Percentiles rank a stretch among this genome's conserved stretches.
Evolutionary conservation across 2,113 vertebrate species (phyloP).

Genomic region (Rhea americana): DNA sequence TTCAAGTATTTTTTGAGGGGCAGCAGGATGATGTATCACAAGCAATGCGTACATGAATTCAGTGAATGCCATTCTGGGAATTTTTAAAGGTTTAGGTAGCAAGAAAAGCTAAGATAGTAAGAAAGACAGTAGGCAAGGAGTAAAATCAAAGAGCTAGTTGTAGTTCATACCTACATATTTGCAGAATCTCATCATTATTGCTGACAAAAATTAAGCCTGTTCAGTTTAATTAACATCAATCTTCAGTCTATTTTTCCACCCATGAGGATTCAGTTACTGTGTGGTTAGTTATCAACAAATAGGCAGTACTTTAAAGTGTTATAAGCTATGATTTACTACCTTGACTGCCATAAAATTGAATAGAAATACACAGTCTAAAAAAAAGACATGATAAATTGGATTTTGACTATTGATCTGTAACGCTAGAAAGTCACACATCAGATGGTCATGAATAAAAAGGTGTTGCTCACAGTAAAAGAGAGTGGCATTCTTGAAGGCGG

Average conservation of each 20-base stretch:
- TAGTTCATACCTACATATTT: neutral
- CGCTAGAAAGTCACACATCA: neutral
- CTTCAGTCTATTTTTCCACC: neutral
- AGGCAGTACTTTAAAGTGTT: neutral
- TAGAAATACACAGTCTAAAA: neutral
- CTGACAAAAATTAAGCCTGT: neutral
- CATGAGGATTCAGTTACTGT: neutral
- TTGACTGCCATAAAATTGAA: neutral
- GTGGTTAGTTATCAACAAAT: neutral
- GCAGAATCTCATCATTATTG: neutral
- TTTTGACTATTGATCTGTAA: neutral
- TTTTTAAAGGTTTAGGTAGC: neutral
- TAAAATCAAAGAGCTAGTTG: neutral
- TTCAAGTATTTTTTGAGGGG: neutral
- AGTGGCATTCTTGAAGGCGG: neutral
- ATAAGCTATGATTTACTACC: neutral
- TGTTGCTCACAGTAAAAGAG: neutral
- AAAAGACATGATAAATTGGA: neutral
- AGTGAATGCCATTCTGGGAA: accelerated
- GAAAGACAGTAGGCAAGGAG: neutral
- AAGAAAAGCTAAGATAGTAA: neutral
- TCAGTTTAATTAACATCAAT: neutral
- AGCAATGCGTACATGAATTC: neutral
- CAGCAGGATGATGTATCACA: accelerated
- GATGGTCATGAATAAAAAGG: neutral